phyloP scores from a whole-genome alignment of 2,113 vertebrate genomes.

The Etheostoma spectabile region DNA sequence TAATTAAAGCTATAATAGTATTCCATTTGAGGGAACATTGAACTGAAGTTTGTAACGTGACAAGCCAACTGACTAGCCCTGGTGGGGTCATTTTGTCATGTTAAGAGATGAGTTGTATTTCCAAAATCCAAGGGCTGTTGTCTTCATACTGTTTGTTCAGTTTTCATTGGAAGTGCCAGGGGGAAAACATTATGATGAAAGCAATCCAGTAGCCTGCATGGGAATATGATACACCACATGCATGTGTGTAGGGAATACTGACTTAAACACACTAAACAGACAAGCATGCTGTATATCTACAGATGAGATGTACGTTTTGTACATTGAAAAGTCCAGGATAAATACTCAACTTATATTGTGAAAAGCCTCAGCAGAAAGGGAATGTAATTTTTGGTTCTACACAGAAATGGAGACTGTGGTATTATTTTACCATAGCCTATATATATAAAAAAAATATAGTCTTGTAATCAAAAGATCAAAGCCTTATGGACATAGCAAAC shows the following conservation, averaged over 20 bases:
- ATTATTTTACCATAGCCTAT: background rate
- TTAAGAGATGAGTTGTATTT: background rate
- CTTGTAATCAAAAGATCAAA: slow-evolving; percentile 59
- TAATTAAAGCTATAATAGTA: too few relatives aligned
- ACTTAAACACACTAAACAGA: too few relatives aligned
- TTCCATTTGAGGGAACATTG: too few relatives aligned
- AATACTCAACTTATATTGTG: background rate
- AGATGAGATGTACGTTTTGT: background rate
- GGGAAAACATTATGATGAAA: background rate
- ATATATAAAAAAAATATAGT: slow-evolving; percentile 1
- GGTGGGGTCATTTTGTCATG: background rate
- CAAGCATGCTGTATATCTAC: too few relatives aligned
- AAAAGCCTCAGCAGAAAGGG: background rate
- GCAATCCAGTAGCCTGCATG: too few relatives aligned
- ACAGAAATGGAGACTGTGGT: background rate
- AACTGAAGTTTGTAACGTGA: too few relatives aligned
- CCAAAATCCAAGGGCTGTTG: background rate
- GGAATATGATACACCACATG: too few relatives aligned
- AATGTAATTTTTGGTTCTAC: background rate
- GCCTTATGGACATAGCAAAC: slow-evolving; percentile 31
- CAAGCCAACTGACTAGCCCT: background rate
- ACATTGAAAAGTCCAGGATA: background rate
- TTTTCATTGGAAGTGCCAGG: background rate
- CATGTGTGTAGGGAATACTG: too few relatives aligned
- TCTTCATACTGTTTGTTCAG: background rate